These are phyloP conservation scores for Venturia canescens DNA, from an alignment of 1,140 invertebrate species.

Conservation along the genomic window DNA sequence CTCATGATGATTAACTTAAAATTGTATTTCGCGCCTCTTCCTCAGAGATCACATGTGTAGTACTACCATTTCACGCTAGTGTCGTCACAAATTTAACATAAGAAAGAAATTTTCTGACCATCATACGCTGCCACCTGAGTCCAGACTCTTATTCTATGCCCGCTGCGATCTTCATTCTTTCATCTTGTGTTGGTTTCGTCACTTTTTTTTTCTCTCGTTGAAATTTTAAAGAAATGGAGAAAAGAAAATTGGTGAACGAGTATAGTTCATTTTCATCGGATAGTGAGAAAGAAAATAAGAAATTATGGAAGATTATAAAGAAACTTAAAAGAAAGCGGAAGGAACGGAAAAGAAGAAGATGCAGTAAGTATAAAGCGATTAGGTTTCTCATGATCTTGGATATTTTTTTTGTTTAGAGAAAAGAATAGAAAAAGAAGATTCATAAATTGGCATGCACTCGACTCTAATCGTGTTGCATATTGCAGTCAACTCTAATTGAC, in stretches of 20 bases:
- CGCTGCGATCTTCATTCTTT: neutral
- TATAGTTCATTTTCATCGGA: neutral
- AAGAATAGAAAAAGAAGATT: neutral
- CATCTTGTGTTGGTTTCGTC: no score
- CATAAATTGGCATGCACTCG: neutral
- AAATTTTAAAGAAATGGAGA: neutral
- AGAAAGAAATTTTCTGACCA: neutral
- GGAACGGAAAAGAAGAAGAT: neutral
- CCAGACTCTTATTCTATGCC: neutral
- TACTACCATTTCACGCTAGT: conserved; percentile 1
- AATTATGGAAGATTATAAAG: neutral
- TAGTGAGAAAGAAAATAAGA: conserved; percentile 10
- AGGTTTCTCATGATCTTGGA: neutral
- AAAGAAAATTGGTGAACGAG: neutral
- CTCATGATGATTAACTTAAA: no score
- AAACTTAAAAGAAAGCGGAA: neutral
- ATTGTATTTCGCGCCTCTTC: conserved; percentile 19
- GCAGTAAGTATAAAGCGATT: neutral
- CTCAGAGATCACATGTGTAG: neutral
- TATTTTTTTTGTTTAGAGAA: neutral
- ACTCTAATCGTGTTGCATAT: neutral
- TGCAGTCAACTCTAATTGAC: conserved; percentile 13
- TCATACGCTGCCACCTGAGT: neutral
- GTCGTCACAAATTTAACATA: neutral
- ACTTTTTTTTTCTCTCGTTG: no score